Percentiles rank a stretch among this genome's conserved stretches.
These are phyloP conservation scores for Antechinus stuartii DNA, from an alignment of 2,113 vertebrate genomes.

Conservation along the genomic window DNA sequence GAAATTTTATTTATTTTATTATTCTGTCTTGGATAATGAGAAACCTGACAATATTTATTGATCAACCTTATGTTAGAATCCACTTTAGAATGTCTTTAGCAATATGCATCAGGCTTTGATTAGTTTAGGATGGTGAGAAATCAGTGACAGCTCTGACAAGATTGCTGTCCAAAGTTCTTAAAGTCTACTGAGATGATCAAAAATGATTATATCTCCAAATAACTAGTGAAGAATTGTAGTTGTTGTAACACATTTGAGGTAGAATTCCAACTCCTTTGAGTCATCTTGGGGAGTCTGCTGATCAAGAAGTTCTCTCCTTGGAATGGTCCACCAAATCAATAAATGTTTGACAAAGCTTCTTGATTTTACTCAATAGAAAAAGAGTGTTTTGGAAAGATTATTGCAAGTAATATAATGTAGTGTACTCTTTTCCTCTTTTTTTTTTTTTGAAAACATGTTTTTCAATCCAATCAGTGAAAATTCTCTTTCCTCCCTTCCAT, in stretches of 20 bases:
- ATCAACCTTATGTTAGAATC: neutral
- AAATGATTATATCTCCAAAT: neutral
- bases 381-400: neutral
- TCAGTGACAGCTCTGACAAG: neutral
- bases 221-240: neutral
- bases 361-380: neutral
- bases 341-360: neutral
- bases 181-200: neutral
- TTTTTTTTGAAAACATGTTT: neutral
- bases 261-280: neutral
- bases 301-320: neutral
- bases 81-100: neutral
- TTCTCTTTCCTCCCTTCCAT: neutral
- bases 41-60: neutral
- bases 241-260: neutral
- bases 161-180: neutral
- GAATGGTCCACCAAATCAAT: neutral
- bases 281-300: neutral
- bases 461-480: neutral
- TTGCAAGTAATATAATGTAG: neutral
- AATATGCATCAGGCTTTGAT: neutral
- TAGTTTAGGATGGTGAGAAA: neutral
- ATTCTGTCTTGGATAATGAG: neutral
- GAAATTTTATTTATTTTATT: constrained; percentile 1
- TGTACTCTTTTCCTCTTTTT: neutral